phyloP scores from a whole-genome alignment of 2,888 invertebrate genomes.

The Slavum lentiscoides region DNA sequence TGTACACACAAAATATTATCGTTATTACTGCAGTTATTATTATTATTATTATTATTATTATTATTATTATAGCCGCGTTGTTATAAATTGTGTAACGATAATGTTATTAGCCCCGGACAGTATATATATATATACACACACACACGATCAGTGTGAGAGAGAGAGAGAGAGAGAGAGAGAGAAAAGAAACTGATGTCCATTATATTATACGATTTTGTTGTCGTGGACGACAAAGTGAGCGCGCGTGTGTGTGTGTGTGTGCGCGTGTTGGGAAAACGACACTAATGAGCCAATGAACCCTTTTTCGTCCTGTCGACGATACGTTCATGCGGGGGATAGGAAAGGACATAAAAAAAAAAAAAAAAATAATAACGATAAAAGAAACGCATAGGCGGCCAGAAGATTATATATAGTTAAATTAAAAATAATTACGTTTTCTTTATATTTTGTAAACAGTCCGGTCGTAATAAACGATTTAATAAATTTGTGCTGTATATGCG shows the following conservation, averaged over 20 bases:
- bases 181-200: slow-evolving; percentile 13
- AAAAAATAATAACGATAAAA: too few relatives aligned
- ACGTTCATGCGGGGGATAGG: too few relatives aligned
- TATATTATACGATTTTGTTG: slow-evolving; percentile 40
- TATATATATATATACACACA: neutral
- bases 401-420: too few relatives aligned
- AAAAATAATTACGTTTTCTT: too few relatives aligned
- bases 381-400: too few relatives aligned
- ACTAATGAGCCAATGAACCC: slow-evolving; percentile 48
- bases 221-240: slow-evolving; percentile 10
- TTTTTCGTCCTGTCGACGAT: slow-evolving; percentile 1
- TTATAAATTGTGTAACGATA: slow-evolving; percentile 51
- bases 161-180: neutral
- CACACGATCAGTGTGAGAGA: neutral
- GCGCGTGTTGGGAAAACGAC: slow-evolving; percentile 8
- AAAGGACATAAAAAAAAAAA: neutral
- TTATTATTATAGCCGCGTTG: neutral
- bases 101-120: slow-evolving; percentile 38
- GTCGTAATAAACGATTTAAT: too few relatives aligned
- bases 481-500: too few relatives aligned
- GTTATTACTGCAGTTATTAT: slow-evolving; percentile 3
- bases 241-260: neutral
- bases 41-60: slow-evolving; percentile 18
- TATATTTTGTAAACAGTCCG: too few relatives aligned
- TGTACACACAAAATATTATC: slow-evolving; percentile 43